These are phyloP conservation scores for Cistogaster globosa DNA, from an alignment of 2,888 invertebrate species.

Conservation along the genomic window DNA sequence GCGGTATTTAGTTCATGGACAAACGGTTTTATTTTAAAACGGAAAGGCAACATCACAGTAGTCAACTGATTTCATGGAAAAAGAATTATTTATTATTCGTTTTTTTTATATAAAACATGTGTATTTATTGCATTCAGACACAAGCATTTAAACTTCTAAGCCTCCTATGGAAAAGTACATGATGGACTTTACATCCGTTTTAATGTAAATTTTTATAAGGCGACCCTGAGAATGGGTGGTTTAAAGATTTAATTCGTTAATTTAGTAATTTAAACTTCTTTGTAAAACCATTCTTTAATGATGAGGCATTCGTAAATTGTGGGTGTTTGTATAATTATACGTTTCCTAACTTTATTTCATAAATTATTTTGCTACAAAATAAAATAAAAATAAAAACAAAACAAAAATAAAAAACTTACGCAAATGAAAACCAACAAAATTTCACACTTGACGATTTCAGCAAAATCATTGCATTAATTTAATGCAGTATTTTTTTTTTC, in stretches of 20 bases:
- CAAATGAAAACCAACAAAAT: constrained; percentile 66
- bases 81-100: too few relatives aligned
- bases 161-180: constrained; percentile 46
- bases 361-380: constrained; percentile 30
- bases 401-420: constrained; percentile 56
- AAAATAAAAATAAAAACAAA: constrained; percentile 4
- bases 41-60: too few relatives aligned
- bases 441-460: constrained; percentile 72
- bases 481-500: constrained; percentile 56
- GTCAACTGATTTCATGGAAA: too few relatives aligned
- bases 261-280: constrained; percentile 15
- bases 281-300: constrained; percentile 37
- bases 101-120: neutral
- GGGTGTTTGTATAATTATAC: constrained; percentile 21
- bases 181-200: constrained; percentile 43
- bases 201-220: neutral
- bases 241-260: constrained; percentile 61
- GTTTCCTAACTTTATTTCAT: constrained; percentile 31
- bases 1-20: too few relatives aligned
- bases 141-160: constrained; percentile 7
- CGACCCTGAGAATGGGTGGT: constrained; percentile 65
- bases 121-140: neutral
- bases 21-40: too few relatives aligned
- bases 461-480: constrained; percentile 70
- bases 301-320: constrained; percentile 13